These are phyloP conservation scores for Physocephala rufipes DNA, from an alignment of 2,888 invertebrate species.

Conservation along the genomic window DNA sequence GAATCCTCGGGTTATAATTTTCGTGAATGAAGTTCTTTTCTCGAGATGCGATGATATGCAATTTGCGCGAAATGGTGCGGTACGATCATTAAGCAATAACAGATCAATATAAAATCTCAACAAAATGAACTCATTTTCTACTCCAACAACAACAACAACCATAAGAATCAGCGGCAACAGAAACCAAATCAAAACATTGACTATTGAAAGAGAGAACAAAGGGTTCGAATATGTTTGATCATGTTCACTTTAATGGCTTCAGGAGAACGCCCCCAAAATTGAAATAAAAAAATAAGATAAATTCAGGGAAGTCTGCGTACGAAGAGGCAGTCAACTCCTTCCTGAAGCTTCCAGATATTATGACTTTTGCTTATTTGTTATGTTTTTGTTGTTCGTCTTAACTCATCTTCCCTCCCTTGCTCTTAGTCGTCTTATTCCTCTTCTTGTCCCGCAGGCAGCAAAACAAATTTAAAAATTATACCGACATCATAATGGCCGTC, in stretches of 20 bases:
- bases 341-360: constrained; percentile 4
- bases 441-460: constrained; percentile 29
- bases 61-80: constrained; percentile 17
- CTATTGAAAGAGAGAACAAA: constrained; percentile 13
- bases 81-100: constrained; percentile 30
- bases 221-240: constrained; percentile 35
- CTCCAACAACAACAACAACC: constrained; percentile 6
- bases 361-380: not conserved
- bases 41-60: not conserved
- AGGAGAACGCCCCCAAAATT: constrained; percentile 29
- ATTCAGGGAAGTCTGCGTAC: no score
- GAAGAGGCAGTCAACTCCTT: constrained; percentile 26
- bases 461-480: constrained; percentile 31
- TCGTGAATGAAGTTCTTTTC: constrained; percentile 30
- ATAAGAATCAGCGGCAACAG: not conserved
- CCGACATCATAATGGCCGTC: constrained; percentile 32
- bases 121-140: constrained; percentile 35
- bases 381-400: not conserved
- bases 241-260: constrained; percentile 36
- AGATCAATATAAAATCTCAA: constrained; percentile 32
- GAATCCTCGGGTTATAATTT: constrained; percentile 14
- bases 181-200: not conserved
- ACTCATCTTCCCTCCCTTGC: not conserved
- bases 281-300: not conserved
- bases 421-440: no score